A percentile compares a stretch with the other conserved stretches of the same genome.
Evolutionary conservation across 1,140 invertebrate genomes (phyloP).

Genomic region (Anadara kagoshimensis): DNA sequence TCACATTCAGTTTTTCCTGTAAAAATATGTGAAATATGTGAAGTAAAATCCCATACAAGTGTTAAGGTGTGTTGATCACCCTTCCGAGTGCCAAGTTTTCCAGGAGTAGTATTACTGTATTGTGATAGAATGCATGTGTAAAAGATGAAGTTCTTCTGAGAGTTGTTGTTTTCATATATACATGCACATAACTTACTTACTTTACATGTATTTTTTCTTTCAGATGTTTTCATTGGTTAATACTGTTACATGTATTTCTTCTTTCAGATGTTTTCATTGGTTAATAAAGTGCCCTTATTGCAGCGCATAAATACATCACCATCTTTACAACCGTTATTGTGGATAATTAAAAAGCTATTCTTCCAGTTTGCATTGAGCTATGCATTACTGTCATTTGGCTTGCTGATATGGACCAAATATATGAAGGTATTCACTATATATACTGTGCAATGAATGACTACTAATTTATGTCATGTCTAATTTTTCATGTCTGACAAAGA

Average conservation of each 20-base stretch:
- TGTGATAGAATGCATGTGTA: background rate
- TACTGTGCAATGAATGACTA: no score
- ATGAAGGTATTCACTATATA: constrained; percentile 42
- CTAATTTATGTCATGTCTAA: no score
- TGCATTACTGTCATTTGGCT: constrained; percentile 86
- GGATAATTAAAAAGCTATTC: constrained; percentile 82
- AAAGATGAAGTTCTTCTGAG: no score
- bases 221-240: background rate
- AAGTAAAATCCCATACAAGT: no score
- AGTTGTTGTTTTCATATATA: no score
- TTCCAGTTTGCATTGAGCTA: constrained; percentile 90
- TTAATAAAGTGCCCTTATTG: constrained; percentile 10
- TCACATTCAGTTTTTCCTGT: no score
- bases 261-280: constrained; percentile 11
- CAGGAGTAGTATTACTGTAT: no score
- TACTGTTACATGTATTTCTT: background rate
- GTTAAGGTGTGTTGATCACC: no score
- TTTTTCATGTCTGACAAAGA: no score
- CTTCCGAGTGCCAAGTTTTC: no score
- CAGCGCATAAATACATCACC: constrained; percentile 31
- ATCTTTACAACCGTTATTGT: constrained; percentile 66
- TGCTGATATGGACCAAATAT: constrained; percentile 81
- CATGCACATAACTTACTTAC: no score
- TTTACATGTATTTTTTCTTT: background rate
- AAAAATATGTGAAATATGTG: no score